Base-by-base conservation (phyloP, 1,140 invertebrate genomes). In the Batillaria attramentaria region DNA sequence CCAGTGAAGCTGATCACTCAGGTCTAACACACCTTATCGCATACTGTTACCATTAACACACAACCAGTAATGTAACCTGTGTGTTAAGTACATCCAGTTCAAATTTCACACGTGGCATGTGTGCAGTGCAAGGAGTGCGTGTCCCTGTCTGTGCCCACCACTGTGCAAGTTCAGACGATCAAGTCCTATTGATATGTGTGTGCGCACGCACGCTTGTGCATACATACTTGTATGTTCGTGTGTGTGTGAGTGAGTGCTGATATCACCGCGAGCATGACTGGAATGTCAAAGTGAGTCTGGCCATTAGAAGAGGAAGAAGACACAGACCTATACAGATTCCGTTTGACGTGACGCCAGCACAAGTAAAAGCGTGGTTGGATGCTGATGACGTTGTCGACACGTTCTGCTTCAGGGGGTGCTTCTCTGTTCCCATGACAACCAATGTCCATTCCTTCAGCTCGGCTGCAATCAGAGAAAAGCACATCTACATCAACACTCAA, bases 311-410 rank as follows among this genome's bases (percentile, higher is more conserved):
- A 70, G 33, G 57, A 39, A 75, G 66, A 39, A 78, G 82, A n/a
- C 62, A 86, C 86, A 75, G 62, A 89, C 88, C 87, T 85, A 86
- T 87, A 80, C 86, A 89, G 31, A 88, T 84, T 65, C 88, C 86
- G 82, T 87, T 81, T 50, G 83, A 84, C 6, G 84, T 84, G 35
- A 86, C 83, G 20, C 87, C 88, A 72, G 84, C 83, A 80, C 88
- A 89, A 33, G 85, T 83, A 74, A 84, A 82, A 35, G 84, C 18
- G 28, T 78, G 75, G 18, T 68, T 69, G 33, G 77, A 3, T 76
- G 74, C 16, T 72, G 83, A 3, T 72, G 78, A 24, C 74, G 76
- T 62, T 72, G 77, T 70, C 18, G 69, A 62, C 18, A 62, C 80
- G 72, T 88, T 86, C 33, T 83, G 81, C 24, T 83, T 84, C 73